Percentiles rank a stretch among this genome's conserved stretches.
Conservation (phyloP, 2,113 vertebrate species). For the Monopterus albus region DNA sequence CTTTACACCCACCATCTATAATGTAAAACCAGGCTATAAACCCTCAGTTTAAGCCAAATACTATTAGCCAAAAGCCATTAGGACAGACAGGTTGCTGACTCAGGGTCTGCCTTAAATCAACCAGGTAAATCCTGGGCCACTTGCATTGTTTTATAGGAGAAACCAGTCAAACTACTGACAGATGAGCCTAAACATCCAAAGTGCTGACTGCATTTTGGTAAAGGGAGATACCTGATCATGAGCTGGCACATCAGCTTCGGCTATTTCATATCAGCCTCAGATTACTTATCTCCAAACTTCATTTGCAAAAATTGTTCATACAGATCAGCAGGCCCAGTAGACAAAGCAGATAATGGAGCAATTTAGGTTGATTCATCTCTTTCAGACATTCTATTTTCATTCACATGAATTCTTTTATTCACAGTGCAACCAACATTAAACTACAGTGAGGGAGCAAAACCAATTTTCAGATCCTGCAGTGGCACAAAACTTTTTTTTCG, state of each 20-base stretch:
- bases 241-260: slow-evolving; percentile 9
- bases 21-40: slow-evolving; percentile 1
- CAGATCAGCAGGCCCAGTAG: neutral
- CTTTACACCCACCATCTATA: too few species aligned
- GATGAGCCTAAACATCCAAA: slow-evolving; percentile 19
- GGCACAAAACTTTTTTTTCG: neutral
- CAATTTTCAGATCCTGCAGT: neutral
- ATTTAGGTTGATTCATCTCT: slow-evolving; percentile 15
- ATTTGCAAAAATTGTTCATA: slow-evolving; percentile 9
- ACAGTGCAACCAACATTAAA: neutral
- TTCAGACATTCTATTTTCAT: too few species aligned
- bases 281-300: slow-evolving; percentile 30
- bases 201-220: slow-evolving; percentile 17
- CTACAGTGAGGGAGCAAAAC: neutral
- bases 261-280: neutral
- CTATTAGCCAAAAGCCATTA: slow-evolving; percentile 37
- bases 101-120: slow-evolving; percentile 49
- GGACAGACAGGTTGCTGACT: slow-evolving; percentile 57
- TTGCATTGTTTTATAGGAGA: slow-evolving; percentile 49
- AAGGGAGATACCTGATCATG: slow-evolving; percentile 30
- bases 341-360: neutral
- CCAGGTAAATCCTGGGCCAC: slow-evolving; percentile 48
- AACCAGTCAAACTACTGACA: slow-evolving; percentile 33
- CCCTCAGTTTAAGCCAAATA: slow-evolving; percentile 15
- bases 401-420: neutral